Base-by-base conservation (phyloP, 2,888 invertebrate species). In the Lepidochitona cinerea region DNA sequence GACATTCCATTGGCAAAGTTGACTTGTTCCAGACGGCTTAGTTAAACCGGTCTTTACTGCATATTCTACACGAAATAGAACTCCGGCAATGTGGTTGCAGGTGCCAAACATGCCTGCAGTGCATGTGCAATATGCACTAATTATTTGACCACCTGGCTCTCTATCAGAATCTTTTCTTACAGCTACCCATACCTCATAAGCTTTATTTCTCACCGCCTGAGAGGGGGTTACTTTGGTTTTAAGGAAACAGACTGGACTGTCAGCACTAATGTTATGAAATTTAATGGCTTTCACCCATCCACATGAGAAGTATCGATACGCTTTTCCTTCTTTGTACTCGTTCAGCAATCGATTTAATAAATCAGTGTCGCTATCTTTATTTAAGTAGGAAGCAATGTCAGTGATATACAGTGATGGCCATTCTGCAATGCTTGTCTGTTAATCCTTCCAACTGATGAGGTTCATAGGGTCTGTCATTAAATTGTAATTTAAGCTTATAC, bases 291-390 rank as follows among this genome's bases (percentile, higher is more conserved):
- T 77, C 26, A 77, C 72, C 76, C 79, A 78, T 7, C 64, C 75
- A 70, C 71, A 14, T 5, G 68, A 53, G 67, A 78, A 78, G 36
- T 78, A 79, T 29, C 74, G 65, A 37, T 75, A 75, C 12, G 73
- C 75, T 54, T 77, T 79, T 5, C 75, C 79, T 12, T 68, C 73
- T 59, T 77, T 79, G 49, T 79, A 79, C 26, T 77, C 78, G 37
- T 77, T 77, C 41, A 80, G 12, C 5, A 75, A 59, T 14, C 71
- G 52, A n/a, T 72, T 33, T 32, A 72, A 37, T 7, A 74, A 41
- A 5, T 75, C 72, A 1, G n/a, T 67, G 7, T 75, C 41, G 37
- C 74, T 70, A 7, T 6, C 65, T 9, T 66, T 29, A 12, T 76
- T 70, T 32, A 77, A 12, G 49, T 68, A 74, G 23, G 36, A 52